Base-by-base conservation (phyloP, 1,140 invertebrate species). In the Neodiprion pinetum region DNA sequence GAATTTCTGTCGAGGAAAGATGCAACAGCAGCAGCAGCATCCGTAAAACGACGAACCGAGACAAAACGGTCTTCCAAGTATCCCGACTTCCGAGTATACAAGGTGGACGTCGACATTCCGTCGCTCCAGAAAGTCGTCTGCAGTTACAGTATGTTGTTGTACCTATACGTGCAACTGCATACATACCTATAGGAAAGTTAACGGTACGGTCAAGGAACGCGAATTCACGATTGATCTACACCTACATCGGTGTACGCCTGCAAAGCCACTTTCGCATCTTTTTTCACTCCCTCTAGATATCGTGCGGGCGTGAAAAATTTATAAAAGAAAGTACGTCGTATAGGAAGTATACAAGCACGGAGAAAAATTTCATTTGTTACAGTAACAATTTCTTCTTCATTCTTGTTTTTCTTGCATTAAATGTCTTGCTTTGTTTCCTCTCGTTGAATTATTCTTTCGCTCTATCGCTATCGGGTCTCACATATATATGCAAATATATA, bases 1-100 rank as follows among this genome's bases (percentile, higher is more conserved):
- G 81, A 40, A 40, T 40, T 40, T 40, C 28, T 4, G 28, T 40
- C 28, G 28, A 75, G 74, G 78, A 82, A 80, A 80, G 80, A 79
- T 77, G 78, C 76, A 81, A 77, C 76, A 77, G 80, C 28, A 40
- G 28, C 28, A 40, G 28, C 53, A 61, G 11, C 53, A 12, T 61
- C 53, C n/a, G 11, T 12, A 12, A 3, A 61, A 5, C 28, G 28
- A 40, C 53, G n/a, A 61, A 61, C 11, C 53, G n/a, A 61, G 53
- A 61, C 53, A 61, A 61, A 61, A 61, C 53, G 53, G n/a, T 61
- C 53, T 61, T 61, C 53, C 53, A 61, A 61, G 53, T 61, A 61
- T 14, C 11, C 53, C 53, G 53, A 61, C 53, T 61, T 61, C 53
- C 53, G 53, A 61, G 53, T 61, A 61, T 9, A 40, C 28, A 61